Conservation (phyloP, 1,140 invertebrate genomes). For the Pseudomyrmex flavicornis region DNA sequence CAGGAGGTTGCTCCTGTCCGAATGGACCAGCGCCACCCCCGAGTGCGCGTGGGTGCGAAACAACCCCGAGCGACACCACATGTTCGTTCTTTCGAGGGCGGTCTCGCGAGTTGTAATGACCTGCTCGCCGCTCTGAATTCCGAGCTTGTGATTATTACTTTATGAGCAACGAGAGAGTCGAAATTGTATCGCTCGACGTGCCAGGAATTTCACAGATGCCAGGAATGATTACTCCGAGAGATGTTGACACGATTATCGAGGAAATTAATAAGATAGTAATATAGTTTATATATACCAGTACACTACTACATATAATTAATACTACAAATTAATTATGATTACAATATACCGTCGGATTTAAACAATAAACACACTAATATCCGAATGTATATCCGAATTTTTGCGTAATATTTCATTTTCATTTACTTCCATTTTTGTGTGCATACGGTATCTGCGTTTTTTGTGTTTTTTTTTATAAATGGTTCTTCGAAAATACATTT, state of each 20-base stretch:
- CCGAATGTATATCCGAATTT: not conserved
- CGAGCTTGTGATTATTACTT: constrained; percentile 82
- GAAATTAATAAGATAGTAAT: too few species aligned
- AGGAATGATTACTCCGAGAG: too few species aligned
- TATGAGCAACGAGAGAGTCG: constrained; percentile 78
- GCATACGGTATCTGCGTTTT: too few species aligned
- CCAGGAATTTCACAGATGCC: constrained; percentile 9
- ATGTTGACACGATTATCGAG: too few species aligned
- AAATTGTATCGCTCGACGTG: constrained; percentile 66
- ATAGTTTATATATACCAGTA: too few species aligned
- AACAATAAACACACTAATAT: too few species aligned
- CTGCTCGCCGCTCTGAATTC: constrained; percentile 54
- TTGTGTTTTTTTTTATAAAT: not conserved
- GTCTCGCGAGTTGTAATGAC: constrained; percentile 57
- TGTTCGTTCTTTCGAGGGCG: constrained; percentile 72
- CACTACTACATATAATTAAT: too few species aligned
- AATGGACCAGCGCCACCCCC: constrained; percentile 63
- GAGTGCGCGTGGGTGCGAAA: constrained; percentile 46
- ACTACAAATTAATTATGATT: too few species aligned
- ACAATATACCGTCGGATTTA: too few species aligned
- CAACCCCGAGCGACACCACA: constrained; percentile 77
- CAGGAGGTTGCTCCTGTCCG: constrained; percentile 67
- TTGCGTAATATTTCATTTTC: not conserved
- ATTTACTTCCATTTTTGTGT: not conserved
- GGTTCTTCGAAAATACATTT: not conserved